A percentile compares a stretch with the other conserved stretches of the same genome.
These are phyloP conservation scores for Crepidodera aurea DNA, from an alignment of 2,888 invertebrate genomes.

Conservation along the genomic window DNA sequence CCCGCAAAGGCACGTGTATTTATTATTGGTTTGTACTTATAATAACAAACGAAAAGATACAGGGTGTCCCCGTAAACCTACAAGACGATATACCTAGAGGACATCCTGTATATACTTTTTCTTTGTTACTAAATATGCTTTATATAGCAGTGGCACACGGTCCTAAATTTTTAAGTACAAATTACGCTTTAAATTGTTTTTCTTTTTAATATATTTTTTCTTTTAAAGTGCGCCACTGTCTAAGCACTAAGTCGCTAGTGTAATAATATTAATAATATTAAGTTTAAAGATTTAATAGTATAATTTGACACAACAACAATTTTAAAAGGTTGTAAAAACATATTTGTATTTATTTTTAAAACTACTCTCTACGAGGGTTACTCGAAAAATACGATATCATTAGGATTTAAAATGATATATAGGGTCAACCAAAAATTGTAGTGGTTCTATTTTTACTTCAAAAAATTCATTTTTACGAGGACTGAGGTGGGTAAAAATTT, in stretches of 20 bases:
- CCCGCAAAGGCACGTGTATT: slow-evolving; percentile 45
- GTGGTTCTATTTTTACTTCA: no score
- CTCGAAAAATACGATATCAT: slow-evolving; percentile 12
- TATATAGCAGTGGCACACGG: neutral
- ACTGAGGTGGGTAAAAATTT: no score
- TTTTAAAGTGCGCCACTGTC: neutral
- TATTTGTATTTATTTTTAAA: slow-evolving; percentile 19
- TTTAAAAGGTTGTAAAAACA: slow-evolving; percentile 36
- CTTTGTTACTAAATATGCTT: neutral
- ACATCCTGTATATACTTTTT: neutral
- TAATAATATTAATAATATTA: slow-evolving; percentile 35
- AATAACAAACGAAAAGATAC: slow-evolving; percentile 6
- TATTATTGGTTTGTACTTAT: slow-evolving; percentile 50
- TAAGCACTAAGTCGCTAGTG: neutral
- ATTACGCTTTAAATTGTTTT: neutral
- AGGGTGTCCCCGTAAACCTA: slow-evolving; percentile 17
- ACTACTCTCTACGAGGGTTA: slow-evolving; percentile 2
- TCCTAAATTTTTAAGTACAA: neutral
- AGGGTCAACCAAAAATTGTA: no score
- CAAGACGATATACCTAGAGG: no score
- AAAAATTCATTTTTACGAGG: no score
- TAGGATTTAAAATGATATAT: no score
- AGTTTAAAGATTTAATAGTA: slow-evolving; percentile 24
- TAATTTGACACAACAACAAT: slow-evolving; percentile 30
- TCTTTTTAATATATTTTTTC: neutral